Evolutionary conservation across 2,113 vertebrate species (phyloP).

Genomic region (Corythaixoides concolor): DNA sequence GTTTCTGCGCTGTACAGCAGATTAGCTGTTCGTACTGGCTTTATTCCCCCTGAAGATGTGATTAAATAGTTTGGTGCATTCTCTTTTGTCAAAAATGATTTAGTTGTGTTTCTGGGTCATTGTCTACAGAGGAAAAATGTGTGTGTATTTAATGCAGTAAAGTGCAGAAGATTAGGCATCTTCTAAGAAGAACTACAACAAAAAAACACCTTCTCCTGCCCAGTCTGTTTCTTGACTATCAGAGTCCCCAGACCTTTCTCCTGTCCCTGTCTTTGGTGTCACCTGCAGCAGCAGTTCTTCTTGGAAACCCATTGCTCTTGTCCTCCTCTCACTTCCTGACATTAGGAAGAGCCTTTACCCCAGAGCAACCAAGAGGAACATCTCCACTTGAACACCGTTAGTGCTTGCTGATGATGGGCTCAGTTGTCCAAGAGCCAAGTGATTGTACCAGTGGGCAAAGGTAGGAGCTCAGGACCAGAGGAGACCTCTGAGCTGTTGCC

Average conservation of each 20-base stretch:
- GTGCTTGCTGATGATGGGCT: neutral
- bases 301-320: neutral
- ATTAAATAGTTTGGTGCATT: constrained; percentile 28
- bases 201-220: neutral
- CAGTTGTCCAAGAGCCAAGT: neutral
- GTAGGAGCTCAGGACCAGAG: neutral
- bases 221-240: neutral
- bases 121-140: neutral
- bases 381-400: neutral
- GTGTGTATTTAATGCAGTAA: neutral
- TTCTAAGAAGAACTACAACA: neutral
- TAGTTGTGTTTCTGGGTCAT: constrained; percentile 43
- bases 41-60: constrained; percentile 2
- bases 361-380: neutral
- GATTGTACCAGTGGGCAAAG: neutral
- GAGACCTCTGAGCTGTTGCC: neutral
- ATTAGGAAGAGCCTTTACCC: neutral
- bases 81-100: constrained; percentile 6
- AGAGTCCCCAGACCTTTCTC: neutral
- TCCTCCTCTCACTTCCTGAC: neutral
- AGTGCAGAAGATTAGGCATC: neutral
- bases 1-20: neutral
- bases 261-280: neutral
- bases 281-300: neutral
- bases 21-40: neutral